Evolutionary conservation across 2,888 invertebrate species (phyloP), one percentile per base, ranked within the genome.

Genomic region (Folsomia manolachei): DNA sequence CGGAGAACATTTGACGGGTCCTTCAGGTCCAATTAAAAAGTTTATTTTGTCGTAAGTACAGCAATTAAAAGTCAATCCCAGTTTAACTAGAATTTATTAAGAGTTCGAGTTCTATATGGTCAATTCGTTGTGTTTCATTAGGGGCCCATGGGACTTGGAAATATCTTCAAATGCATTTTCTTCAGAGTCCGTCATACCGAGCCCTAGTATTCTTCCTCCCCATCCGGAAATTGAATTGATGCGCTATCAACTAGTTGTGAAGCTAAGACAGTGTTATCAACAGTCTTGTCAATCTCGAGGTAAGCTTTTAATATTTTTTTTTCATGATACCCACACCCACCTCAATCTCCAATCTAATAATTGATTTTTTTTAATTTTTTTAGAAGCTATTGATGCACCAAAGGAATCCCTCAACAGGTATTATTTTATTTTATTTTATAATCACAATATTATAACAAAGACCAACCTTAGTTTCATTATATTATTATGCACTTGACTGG

Each of bases 401-500:
- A 92, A 92, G 82, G 97, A 97, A 84, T 97, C 97, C 0, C 95
- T 97, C 83, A 96, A 95, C 84, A 89, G 87, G 53, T 80, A 69
- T 14, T 62, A n/a, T 51, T 63, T 2, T 39, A 39, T 14, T 39
- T 4, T 39, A 39, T 39, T 39, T 4, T 39, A 39, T 14, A 39
- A 39, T n/a, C n/a, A 9, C 2, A 9, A 21, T 25, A 26, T 21
- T 60, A 2, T 25, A 56, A 23, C 62, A 23, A 18, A 53, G 25
- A 27, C 25, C 27, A 81, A 87, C 87, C 87, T n/a, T 85, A 7
- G 94, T 93, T 84, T 97, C 97, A 81, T 97, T 95, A 87, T n/a
- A 97, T 94, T 84, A 94, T 93, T 83, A 97, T 97, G 1, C 97
- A 97, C n/a, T 97, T 96, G 84, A 97, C 97, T 0, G 97, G 96